Base-by-base conservation (phyloP, 2,797 vertebrate genomes). In the Netta rufina region DNA sequence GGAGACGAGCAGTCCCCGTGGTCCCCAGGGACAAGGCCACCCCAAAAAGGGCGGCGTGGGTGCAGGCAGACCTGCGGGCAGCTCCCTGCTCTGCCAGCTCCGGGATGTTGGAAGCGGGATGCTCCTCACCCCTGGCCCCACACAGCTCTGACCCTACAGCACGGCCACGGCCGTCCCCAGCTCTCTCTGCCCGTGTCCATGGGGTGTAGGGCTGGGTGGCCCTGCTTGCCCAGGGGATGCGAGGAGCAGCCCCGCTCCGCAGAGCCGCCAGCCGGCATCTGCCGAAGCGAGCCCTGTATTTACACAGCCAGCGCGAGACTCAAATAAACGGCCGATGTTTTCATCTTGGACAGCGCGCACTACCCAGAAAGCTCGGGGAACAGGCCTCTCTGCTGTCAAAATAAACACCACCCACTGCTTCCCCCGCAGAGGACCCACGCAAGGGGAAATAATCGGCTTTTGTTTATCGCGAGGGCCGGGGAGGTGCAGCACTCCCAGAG, bases 241-340 rank as follows among this genome's bases (percentile, higher is more conserved):
- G 14, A 90, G 69, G 53, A 92, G 87, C 43, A 64, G 71, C 56
- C 43, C 43, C 30, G 60, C 51, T 56, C n/a, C 19, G 53, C 72
- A 1, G 3, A 84, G 43, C 78, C 18, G 1, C 65, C 90, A 80
- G 57, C 76, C 47, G 9, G 71, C 47, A 75, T 64, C 79, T 30
- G 30, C 51, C 20, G 7, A 64, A 49, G 38, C 1, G 8, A 72
- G 41, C 19, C 58, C 15, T 89, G 65, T 96, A 19, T 93, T 94
- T 91, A 92, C 84, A 91, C 71, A 89, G 47, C 43, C 62, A 45
- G 58, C 7, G 20, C 6, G 33, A 89, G 79, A 89, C 74, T 88
- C 92, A 81, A 88, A 92, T 56, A 93, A 96, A 88, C 8, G 14
- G 41, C 75, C 12, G 0, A 39, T 81, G 74, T 92, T 91, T 95